Conservation (phyloP, 2,888 invertebrate species). For the Leptinotarsa juncta region DNA sequence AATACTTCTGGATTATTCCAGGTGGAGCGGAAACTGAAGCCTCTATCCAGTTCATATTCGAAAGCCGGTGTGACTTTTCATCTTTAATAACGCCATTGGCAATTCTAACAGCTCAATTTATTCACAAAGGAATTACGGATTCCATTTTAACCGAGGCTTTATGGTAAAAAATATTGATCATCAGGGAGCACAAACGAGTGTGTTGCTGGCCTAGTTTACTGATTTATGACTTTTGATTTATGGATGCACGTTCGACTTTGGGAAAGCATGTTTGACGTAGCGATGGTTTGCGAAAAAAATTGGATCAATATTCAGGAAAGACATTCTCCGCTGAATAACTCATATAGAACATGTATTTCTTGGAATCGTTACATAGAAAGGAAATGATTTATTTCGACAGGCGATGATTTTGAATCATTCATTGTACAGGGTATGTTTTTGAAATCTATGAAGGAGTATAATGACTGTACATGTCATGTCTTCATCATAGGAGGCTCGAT, state of each 20-base stretch:
- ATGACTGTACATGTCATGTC: no score
- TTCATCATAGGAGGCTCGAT: no score
- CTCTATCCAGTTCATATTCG: neutral
- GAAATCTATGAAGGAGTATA: no score
- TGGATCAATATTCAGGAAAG: constrained; percentile 32
- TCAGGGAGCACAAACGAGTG: constrained; percentile 41
- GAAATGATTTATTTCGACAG: no score
- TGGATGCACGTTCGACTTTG: constrained; percentile 27
- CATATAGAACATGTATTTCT: neutral
- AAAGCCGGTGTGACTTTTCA: constrained; percentile 46
- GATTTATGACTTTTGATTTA: constrained; percentile 45
- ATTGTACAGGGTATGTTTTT: no score
- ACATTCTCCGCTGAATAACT: constrained; percentile 9
- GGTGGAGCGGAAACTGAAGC: neutral
- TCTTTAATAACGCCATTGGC: constrained; percentile 59
- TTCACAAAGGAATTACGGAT: constrained; percentile 53
- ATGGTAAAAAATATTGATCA: constrained; percentile 53
- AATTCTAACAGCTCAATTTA: constrained; percentile 57
- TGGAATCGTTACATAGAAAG: neutral
- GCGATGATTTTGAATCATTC: no score
- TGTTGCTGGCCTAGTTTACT: constrained; percentile 44
- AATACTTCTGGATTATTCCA: no score
- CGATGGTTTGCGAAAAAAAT: constrained; percentile 37
- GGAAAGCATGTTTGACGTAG: constrained; percentile 32
- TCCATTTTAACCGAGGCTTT: constrained; percentile 45